Base-by-base conservation (phyloP, 1,140 invertebrate species). In the Anagrus nilaparvatae region DNA sequence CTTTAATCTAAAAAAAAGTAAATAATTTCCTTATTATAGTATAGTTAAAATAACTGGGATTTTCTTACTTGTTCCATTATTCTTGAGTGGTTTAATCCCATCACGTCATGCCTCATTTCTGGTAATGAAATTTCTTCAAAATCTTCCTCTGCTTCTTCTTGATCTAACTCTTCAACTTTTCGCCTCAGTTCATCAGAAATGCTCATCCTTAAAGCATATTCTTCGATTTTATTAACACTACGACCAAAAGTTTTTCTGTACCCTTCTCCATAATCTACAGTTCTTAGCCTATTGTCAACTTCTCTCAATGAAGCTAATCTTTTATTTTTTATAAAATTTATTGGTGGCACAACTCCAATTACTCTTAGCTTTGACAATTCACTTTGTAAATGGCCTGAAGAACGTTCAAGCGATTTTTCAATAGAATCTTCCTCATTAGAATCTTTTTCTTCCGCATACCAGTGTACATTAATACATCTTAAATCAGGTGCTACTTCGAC, bases 241-340 rank as follows among this genome's bases (percentile, higher is more conserved):
- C 12, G 38, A 35, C 45, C 7, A 20, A 1, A 21, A 60, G 67
- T 7, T 70, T 66, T 19, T 64, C 55, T 55, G n/a, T 68, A 74
- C 50, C 79, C 73, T 31, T 77, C 70, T 2, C 76, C 76, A 50
- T 75, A 78, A 57, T 83, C 75, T 6, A 79, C 69, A 32, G 50
- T 53, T 6, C 62, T 51, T 10, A 86, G 60, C 35, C 71, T 52
- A 9, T 56, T 47, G 43, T 86, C 76, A 4, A 86, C 53, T 43
- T 79, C 69, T 5, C 61, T 52, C 2, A 74, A 18, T 36, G 59
- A 58, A 4, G 56, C 55, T 44, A 71, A 65, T 10, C 66, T 57
- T 44, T 65, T 77, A 62, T 85, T 77, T 71, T 74, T 76, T 5
- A 84, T 70, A 72, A 87, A 87, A 12, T 66, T 50, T 36, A 87